Conservation (phyloP, 2,113 vertebrate species). For the Chamaea fasciata region DNA sequence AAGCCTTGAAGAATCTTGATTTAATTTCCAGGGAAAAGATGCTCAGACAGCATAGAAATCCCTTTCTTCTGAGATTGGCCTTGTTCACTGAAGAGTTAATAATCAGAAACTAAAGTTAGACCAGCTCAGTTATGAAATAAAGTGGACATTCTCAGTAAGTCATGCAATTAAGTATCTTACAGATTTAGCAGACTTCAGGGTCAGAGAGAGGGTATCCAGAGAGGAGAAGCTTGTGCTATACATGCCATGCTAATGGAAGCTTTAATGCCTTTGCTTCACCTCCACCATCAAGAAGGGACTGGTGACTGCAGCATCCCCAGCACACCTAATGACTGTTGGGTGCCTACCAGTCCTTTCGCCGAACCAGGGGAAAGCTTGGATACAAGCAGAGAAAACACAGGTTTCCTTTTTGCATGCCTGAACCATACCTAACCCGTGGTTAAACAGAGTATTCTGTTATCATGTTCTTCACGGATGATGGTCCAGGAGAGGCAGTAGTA, state of each 20-base stretch:
- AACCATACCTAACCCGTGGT: background rate
- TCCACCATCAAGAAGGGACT: background rate
- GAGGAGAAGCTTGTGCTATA: background rate
- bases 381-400: background rate
- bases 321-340: background rate
- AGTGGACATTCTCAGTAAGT: background rate
- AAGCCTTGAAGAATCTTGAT: background rate
- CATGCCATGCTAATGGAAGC: background rate
- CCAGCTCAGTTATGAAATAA: background rate
- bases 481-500: background rate
- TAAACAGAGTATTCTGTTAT: background rate
- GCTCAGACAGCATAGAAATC: background rate
- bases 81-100: background rate
- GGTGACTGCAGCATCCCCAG: background rate
- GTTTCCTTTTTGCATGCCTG: background rate
- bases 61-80: background rate
- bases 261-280: background rate
- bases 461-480: background rate
- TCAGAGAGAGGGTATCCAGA: background rate
- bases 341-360: background rate
- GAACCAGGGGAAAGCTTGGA: background rate
- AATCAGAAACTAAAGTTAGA: background rate
- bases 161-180: background rate
- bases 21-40: background rate
- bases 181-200: background rate